Base-by-base conservation (phyloP, 2,113 vertebrate genomes). In the Gallinago undulata region DNA sequence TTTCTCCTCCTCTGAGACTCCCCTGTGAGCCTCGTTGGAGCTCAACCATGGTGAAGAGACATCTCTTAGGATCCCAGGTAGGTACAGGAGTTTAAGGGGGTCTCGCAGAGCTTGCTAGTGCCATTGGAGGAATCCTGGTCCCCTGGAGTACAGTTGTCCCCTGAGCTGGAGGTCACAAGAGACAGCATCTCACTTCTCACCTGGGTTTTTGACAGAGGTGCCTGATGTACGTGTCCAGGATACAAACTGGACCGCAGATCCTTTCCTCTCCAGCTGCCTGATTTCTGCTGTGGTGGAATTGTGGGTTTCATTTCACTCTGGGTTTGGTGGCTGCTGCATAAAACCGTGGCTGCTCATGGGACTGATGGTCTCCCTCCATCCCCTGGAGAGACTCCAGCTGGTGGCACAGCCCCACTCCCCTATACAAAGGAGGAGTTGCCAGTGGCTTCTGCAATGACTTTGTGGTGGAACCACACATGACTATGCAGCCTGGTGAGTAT, bases 351-450 rank as follows among this genome's bases (percentile, higher is more conserved):
- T 82, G 17, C 23, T 55, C 35, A 33, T 2, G 2, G 25, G 18
- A 21, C 51, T 87, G 62, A 18, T 0, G 0, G 13, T 78, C 23
- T 37, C 57, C 35, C 19, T 91, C 14, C 45, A 55, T 6, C 9
- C 37, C 7, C 9, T 22, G 28, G 10, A 69, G 55, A 53, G 18
- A 24, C 59, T 47, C 22, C 43, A 5, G 43, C 30, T 37, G 66
- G 30, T 50, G 28, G 15, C 47, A 76, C 50, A 86, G 21, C 47
- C 59, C 19, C 3, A 0, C n/a, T 62, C 24, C 21, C 5, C 22
- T 70, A 6, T 43, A 5, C 41, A 63, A 50, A 33, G 11, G 3
- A 59, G 41, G 39, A 41, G 11, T 31, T 88, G 35, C 21, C 55
- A 39, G 27, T 10, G n/a, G 9, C 21, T 67, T 83, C 39, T 69